phyloP scores from a whole-genome alignment of 2,113 vertebrate genomes.

The Ammodytes dubius region DNA sequence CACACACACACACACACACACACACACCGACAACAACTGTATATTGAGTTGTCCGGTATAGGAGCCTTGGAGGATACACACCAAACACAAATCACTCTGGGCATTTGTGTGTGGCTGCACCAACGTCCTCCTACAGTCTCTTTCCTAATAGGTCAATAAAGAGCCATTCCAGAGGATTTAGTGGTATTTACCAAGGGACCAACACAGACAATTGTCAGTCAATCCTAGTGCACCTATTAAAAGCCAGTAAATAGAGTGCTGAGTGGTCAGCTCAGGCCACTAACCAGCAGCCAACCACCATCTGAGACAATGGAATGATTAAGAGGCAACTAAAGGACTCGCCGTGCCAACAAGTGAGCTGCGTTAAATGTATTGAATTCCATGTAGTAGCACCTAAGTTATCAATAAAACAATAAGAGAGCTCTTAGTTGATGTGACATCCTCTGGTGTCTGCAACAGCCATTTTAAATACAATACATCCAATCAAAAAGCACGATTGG shows the following conservation, averaged over 20 bases:
- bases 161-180: constrained; percentile 59
- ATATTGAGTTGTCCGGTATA: constrained; percentile 61
- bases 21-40: constrained; percentile 6
- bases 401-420: background rate
- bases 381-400: too few relatives aligned
- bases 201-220: constrained; percentile 62
- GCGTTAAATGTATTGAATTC: background rate
- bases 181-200: constrained; percentile 58
- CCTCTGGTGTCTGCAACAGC: background rate
- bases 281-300: constrained; percentile 4
- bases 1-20: constrained; percentile 9
- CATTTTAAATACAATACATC: background rate
- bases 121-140: background rate
- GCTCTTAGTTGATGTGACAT: background rate
- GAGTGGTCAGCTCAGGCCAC: constrained; percentile 10
- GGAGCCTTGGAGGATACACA: constrained; percentile 40
- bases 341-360: background rate
- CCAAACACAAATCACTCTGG: constrained; percentile 39
- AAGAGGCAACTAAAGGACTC: background rate
- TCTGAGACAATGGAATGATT: constrained; percentile 4
- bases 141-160: constrained; percentile 65
- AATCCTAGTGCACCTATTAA: constrained; percentile 62
- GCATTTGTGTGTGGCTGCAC: constrained; percentile 26
- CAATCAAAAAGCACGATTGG: background rate
- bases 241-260: constrained; percentile 49